Conservation (phyloP, 2,113 vertebrate genomes). For the Leptosomus discolor region DNA sequence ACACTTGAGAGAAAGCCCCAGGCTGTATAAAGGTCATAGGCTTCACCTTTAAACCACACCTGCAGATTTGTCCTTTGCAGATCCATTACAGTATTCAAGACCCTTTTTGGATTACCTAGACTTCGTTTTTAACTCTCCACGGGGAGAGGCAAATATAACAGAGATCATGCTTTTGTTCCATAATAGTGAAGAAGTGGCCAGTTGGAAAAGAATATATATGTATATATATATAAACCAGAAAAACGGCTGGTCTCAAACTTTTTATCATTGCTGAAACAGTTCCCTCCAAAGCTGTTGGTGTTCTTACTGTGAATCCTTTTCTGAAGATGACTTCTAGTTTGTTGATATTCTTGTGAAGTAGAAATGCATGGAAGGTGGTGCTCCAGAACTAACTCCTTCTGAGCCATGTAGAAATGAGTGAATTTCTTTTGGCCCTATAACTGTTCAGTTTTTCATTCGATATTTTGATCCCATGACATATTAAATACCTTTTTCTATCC, state of each 20-base stretch:
- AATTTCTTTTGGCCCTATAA: background rate
- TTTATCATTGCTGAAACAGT: background rate
- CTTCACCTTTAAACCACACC: background rate
- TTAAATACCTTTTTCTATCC: background rate
- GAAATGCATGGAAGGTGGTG: background rate
- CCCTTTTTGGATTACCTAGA: background rate
- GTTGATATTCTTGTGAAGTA: background rate
- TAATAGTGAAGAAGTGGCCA: background rate
- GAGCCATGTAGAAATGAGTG: background rate
- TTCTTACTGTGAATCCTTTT: background rate
- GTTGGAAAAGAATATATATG: background rate
- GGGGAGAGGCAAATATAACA: background rate
- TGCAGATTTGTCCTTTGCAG: background rate
- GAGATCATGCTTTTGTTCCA: background rate
- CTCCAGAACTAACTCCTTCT: background rate
- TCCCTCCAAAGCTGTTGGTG: background rate
- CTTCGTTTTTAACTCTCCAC: background rate
- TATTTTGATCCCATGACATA: background rate
- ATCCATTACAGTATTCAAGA: background rate
- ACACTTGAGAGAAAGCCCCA: background rate
- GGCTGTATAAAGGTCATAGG: background rate
- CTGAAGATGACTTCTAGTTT: background rate
- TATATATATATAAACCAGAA: background rate
- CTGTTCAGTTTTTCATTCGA: background rate
- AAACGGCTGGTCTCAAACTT: background rate